Evolutionary conservation across 1,140 invertebrate species (phyloP), one percentile per base, ranked within the genome.

Genomic region (Ceratosolen fusciceps): DNA sequence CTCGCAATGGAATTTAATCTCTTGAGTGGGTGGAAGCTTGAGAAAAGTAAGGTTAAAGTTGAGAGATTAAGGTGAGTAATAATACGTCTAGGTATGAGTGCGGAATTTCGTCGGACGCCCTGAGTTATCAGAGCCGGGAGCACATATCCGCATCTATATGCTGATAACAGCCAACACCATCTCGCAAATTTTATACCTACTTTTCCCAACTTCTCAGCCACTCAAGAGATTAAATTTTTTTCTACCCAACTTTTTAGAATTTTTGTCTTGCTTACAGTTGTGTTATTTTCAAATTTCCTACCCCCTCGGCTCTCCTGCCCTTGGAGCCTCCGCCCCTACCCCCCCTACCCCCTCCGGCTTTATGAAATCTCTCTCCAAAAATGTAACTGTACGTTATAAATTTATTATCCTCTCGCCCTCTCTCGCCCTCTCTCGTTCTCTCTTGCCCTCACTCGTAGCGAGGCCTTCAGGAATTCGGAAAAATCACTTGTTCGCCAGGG

Each of bases 141-240:
- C 14, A 10, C 10, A 65, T 65, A 65, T 65, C 21, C 7, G 21
- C 10, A 65, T 65, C 31, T 65, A 37, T 65, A 65, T 31, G 1
- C 19, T 37, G 31, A 65, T 65, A 37, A 37, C 10, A 14, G 9
- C 60, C 21, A 21, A 65, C 3, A 3, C 16, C n/a, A 37, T 37
- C 3, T 10, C 31, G 5, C 16, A 65, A 65, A 65, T 65, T 65
- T 65, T 37, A 65, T 14, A 16, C 31, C 10, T 65, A 37, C 5
- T 65, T 65, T 65, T 65, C 19, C 37, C n/a, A 65, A 65, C 31
- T 65, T 65, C n/a, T 16, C n/a, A 3, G 19, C 14, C 31, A 37
- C 31, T 37, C 21, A 34, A 62, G 26, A 34, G 31, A 62, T 65
- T 62, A 65, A 65, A 37, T 65, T 65, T 65, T 65, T 24, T 37